Conservation (phyloP, 2,888 invertebrate species). For the Oscheius sp. region DNA sequence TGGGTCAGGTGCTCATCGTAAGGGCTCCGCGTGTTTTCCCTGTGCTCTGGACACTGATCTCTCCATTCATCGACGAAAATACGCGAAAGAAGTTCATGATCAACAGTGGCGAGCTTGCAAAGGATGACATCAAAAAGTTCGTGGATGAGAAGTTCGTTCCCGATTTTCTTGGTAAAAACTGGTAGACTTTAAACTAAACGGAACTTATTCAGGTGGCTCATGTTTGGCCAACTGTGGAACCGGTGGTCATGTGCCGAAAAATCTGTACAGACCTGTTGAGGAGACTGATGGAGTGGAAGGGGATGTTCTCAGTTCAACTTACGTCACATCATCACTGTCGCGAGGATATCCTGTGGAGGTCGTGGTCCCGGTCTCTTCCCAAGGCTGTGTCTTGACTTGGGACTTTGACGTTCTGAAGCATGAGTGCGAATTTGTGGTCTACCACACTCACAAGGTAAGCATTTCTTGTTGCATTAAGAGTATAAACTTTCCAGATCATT, state of each 20-base stretch:
- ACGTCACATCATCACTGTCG: slow-evolving; percentile 74
- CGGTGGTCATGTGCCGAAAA: slow-evolving; percentile 89
- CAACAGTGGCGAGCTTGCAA: slow-evolving; percentile 81
- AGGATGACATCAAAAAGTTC: slow-evolving; percentile 83
- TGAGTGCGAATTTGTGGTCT: slow-evolving; percentile 83
- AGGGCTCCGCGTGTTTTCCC: slow-evolving; percentile 93
- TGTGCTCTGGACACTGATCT: slow-evolving; percentile 92
- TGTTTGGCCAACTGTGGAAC: slow-evolving; percentile 76
- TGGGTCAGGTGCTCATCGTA: slow-evolving; percentile 82
- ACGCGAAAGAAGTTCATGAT: slow-evolving; percentile 81
- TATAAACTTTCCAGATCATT: slow-evolving; percentile 41
- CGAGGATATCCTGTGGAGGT: slow-evolving; percentile 76
- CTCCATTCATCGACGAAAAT: slow-evolving; percentile 93
- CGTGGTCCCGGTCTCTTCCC: slow-evolving; percentile 84
- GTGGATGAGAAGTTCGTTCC: slow-evolving; percentile 88
- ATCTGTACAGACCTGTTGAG: slow-evolving; percentile 82
- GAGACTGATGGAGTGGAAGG: slow-evolving; percentile 74
- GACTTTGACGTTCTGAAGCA: slow-evolving; percentile 93
- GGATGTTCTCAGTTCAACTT: slow-evolving; percentile 73
- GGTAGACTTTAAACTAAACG: slow-evolving; percentile 1
- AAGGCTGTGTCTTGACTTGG: slow-evolving; percentile 92
- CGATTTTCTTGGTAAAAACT: slow-evolving; percentile 86
- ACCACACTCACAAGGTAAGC: slow-evolving; percentile 63
- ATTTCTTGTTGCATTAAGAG: not conserved
- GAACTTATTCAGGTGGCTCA: slow-evolving; percentile 77